Evolutionary conservation across 2,113 vertebrate genomes (phyloP), one percentile per base, ranked within the genome.

Genomic region (Mesoclemmys tuberculata): DNA sequence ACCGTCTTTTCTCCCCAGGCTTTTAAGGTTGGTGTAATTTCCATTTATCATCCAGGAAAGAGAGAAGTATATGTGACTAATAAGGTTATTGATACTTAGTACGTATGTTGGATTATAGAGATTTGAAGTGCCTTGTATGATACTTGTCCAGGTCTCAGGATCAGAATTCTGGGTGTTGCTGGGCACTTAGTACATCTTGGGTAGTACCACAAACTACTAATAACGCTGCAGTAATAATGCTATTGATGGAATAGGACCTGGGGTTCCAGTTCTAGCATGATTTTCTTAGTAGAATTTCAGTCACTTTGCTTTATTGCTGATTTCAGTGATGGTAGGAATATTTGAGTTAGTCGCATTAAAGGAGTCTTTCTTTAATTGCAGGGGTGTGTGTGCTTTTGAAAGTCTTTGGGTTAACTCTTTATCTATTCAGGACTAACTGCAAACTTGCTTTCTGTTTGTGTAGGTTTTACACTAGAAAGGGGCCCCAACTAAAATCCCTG

Each of bases 81-180:
- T 82, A 14, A 11, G 41, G 26, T 56, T 48, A 2, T 87, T 26
- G 80, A 9, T 38, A 0, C 0, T 26, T 75, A 78, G 19, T 77
- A 13, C 61, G n/a, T 5, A 82, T 1, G 27, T 31, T 0, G 31
- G 87, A 61, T 44, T 81, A 12, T 0, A 0, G 46, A 11, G 19
- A 19, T 35, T 19, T n/a, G 64, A 21, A 31, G 2, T 77, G 64
- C 85, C 91, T 55, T 24, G 6, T 85, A 1, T 54, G 0, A 78
- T 90, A 68, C 80, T 48, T 26, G n/a, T 24, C 3, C 75, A 58
- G 58, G n/a, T 27, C 51, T 38, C 10, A 88, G 52, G 8, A 35
- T 38, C 35, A 71, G 21, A 21, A 38, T 21, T 68, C 48, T 44
- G 56, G 49, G 58, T 83, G 14, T 71, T 88, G 88, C 68, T 52